Conservation (phyloP, 2,797 vertebrate species). For the Karalla daura region DNA sequence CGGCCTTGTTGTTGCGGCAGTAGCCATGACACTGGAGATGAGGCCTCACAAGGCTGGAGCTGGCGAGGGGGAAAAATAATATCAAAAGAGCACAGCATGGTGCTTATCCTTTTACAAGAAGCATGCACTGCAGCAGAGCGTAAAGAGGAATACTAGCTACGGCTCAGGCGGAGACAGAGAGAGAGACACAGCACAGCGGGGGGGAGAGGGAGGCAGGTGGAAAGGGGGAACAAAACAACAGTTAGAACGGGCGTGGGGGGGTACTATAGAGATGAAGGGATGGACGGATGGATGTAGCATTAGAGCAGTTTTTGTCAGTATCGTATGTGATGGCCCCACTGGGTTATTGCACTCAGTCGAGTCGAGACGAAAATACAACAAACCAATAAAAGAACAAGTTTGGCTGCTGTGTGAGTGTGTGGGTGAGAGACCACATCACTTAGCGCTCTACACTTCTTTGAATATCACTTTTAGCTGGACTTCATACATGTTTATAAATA, state of each 20-base stretch:
- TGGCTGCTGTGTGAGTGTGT: slow-evolving; percentile 4
- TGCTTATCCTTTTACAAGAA: slow-evolving; percentile 78
- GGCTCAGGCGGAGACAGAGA: slow-evolving; percentile 62
- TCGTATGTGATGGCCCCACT: slow-evolving; percentile 56
- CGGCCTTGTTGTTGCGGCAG: slow-evolving; percentile 69
- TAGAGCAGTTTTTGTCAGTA: slow-evolving; percentile 51
- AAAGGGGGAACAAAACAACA: slow-evolving; percentile 60
- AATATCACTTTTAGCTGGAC: slow-evolving; percentile 27
- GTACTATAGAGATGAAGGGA: slow-evolving; percentile 48
- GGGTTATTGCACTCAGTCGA: slow-evolving; percentile 46
- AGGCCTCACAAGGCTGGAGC: slow-evolving; percentile 68
- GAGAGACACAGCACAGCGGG: slow-evolving; percentile 66
- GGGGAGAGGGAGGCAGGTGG: slow-evolving; percentile 62
- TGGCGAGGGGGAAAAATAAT: slow-evolving; percentile 76
- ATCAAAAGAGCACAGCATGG: slow-evolving; percentile 78
- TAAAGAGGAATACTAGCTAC: slow-evolving; percentile 64
- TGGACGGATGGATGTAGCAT: slow-evolving; percentile 52
- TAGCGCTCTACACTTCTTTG: slow-evolving; percentile 16
- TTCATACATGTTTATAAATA: too few relatives aligned
- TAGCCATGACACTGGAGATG: slow-evolving; percentile 69
- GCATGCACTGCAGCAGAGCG: slow-evolving; percentile 69
- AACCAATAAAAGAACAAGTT: slow-evolving; percentile 19
- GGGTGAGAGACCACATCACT: slow-evolving; percentile 25
- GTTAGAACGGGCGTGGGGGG: slow-evolving; percentile 54
- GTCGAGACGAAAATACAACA: slow-evolving; percentile 32